Percentiles rank a stretch among this genome's conserved stretches.
Evolutionary conservation across 2,797 vertebrate genomes (phyloP).

Genomic region (Sebastes taczanowskii): DNA sequence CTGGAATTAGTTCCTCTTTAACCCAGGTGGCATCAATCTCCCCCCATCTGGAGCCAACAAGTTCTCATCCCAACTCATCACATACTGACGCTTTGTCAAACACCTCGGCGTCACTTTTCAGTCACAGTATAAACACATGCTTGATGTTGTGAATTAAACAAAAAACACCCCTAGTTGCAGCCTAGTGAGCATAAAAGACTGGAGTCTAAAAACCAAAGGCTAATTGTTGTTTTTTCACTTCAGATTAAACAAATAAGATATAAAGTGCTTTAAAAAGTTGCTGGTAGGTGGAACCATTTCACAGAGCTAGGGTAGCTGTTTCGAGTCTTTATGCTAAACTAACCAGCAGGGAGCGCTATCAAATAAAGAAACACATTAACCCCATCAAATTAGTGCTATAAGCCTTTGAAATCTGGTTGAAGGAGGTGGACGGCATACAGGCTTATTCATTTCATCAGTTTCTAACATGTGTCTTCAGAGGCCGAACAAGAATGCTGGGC

Average conservation of each 20-base stretch:
- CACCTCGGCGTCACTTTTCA: too few relatives aligned
- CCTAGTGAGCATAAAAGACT: too few relatives aligned
- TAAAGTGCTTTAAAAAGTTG: background rate
- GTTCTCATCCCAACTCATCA: too few relatives aligned
- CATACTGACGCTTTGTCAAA: too few relatives aligned
- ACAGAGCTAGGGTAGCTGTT: background rate
- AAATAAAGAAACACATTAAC: background rate
- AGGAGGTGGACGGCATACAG: background rate
- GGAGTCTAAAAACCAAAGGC: too few relatives aligned
- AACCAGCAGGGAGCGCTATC: background rate
- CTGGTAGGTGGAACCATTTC: background rate
- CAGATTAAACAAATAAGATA: too few relatives aligned
- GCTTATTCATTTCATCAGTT: background rate
- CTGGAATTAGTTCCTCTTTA: too few relatives aligned
- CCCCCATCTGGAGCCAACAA: accelerated
- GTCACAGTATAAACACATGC: too few relatives aligned
- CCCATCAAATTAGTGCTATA: background rate
- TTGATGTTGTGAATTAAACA: too few relatives aligned
- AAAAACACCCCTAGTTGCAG: too few relatives aligned
- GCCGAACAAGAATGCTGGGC: accelerated
- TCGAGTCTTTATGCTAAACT: background rate
- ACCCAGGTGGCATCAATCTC: background rate
- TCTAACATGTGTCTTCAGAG: background rate
- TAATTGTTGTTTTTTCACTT: too few relatives aligned
- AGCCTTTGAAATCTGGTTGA: background rate